These are phyloP conservation scores for Phalera bucephala DNA, from an alignment of 2,888 invertebrate genomes.

Conservation along the genomic window DNA sequence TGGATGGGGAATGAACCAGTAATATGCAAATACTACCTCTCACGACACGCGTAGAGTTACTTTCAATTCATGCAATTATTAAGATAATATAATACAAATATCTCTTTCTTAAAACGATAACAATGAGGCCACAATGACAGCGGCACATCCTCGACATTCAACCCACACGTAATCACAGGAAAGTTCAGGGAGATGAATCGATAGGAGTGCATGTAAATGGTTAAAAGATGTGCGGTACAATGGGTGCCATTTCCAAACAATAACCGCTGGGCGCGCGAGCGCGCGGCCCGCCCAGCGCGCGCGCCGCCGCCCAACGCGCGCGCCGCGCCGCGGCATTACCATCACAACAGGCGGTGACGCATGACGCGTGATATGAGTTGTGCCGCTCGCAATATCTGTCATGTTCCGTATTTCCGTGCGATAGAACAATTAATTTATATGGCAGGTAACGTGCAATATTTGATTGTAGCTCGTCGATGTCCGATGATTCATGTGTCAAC, in stretches of 20 bases:
- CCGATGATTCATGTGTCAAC: too few relatives aligned
- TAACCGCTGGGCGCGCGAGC: neutral
- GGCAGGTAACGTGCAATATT: too few relatives aligned
- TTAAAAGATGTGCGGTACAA: neutral
- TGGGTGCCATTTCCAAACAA: conserved; percentile 5
- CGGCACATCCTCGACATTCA: too few relatives aligned
- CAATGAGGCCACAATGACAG: neutral
- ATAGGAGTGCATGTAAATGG: neutral
- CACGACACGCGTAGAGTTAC: too few relatives aligned
- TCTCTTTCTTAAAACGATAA: too few relatives aligned
- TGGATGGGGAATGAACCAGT: too few relatives aligned
- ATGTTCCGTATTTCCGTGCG: neutral
- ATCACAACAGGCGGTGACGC: neutral
- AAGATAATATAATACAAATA: too few relatives aligned
- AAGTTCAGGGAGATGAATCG: neutral
- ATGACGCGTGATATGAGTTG: neutral
- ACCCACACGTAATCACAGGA: neutral
- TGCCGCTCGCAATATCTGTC: neutral
- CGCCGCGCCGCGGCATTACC: neutral
- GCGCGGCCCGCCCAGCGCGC: neutral
- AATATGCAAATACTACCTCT: too few relatives aligned
- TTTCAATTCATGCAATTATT: too few relatives aligned
- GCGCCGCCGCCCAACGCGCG: neutral
- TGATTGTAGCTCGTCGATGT: too few relatives aligned
- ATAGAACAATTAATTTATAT: too few relatives aligned